Evolutionary conservation across 1,140 invertebrate species (phyloP).

Genomic region (Pissodes strobi): DNA sequence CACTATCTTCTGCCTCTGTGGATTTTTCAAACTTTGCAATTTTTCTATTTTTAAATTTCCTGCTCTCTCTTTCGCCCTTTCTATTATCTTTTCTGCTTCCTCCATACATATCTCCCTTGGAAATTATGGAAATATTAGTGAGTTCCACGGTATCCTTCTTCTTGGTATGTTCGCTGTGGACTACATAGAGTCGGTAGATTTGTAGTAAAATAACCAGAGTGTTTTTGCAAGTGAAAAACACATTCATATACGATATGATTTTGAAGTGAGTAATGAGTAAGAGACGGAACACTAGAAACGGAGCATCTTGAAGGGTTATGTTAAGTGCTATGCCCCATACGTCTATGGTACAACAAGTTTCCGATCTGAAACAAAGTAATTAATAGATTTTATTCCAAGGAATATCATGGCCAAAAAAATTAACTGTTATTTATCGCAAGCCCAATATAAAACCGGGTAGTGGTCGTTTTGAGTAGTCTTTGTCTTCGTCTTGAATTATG

Average conservation of each 20-base stretch:
- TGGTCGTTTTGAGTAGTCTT: too few relatives aligned
- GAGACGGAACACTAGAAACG: conserved; percentile 81
- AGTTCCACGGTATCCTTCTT: conserved; percentile 53
- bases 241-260: conserved; percentile 90
- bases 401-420: too few relatives aligned
- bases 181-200: conserved; percentile 81
- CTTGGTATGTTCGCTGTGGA: conserved; percentile 69
- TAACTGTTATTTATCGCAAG: too few relatives aligned
- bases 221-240: conserved; percentile 92
- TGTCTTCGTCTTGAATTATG: too few relatives aligned
- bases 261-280: conserved; percentile 83
- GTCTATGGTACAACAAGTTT: conserved; percentile 79
- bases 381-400: not conserved
- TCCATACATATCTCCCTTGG: conserved; percentile 56
- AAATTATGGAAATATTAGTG: conserved; percentile 64
- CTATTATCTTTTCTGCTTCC: conserved; percentile 30
- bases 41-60: conserved; percentile 23
- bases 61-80: conserved; percentile 16
- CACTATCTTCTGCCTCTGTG: conserved; percentile 34
- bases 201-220: conserved; percentile 84
- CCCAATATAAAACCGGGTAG: too few relatives aligned
- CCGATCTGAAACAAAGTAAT: conserved; percentile 55
- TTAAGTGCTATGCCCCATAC: conserved; percentile 82
- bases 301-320: conserved; percentile 79
- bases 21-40: conserved; percentile 2